A percentile compares a stretch with the other conserved stretches of the same genome.
Evolutionary conservation across 2,888 invertebrate species (phyloP).

Genomic region (Oithona nana): DNA sequence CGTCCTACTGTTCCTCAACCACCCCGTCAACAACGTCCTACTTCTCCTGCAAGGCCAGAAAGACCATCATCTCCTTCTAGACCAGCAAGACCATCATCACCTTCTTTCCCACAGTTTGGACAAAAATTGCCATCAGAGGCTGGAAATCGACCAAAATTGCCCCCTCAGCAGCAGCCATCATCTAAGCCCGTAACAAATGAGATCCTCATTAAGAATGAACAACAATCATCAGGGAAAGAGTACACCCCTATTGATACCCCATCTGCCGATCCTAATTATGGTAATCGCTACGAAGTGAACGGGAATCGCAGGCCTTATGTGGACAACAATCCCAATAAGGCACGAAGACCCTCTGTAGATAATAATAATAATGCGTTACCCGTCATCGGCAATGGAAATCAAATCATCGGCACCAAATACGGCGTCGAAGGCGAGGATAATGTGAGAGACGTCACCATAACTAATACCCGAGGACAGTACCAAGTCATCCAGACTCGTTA

Average conservation of each 20-base stretch:
- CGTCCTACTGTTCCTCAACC: background rate
- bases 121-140: background rate
- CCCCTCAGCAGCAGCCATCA: background rate
- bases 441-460: background rate
- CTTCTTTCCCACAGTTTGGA: background rate
- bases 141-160: background rate
- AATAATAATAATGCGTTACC: background rate
- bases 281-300: background rate
- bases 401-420: slow-evolving; percentile 2
- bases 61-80: background rate
- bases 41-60: background rate
- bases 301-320: background rate
- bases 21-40: background rate
- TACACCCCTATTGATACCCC: background rate
- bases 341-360: background rate
- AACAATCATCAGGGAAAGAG: no score
- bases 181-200: no score
- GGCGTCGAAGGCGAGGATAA: background rate
- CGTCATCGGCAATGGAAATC: background rate
- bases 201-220: background rate
- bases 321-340: background rate
- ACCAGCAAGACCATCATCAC: background rate
- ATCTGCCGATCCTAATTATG: background rate
- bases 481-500: background rate
- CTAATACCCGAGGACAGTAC: background rate